A percentile compares a stretch with the other conserved stretches of the same genome.
Conservation (phyloP, 2,113 vertebrate species). For the Cygnus atratus region DNA sequence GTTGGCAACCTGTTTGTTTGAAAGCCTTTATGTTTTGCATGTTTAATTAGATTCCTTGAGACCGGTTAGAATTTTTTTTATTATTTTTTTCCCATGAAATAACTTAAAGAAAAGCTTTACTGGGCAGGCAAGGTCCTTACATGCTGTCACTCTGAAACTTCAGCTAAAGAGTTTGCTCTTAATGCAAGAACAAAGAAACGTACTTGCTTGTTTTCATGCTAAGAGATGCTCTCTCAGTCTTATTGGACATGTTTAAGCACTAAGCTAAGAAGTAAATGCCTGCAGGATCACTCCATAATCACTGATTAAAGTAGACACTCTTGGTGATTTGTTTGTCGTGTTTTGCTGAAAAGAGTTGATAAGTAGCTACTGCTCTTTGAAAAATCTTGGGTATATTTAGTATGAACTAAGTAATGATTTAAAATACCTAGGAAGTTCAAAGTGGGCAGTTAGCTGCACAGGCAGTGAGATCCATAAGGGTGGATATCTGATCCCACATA, state of each 20-base stretch:
- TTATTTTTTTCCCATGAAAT: neutral
- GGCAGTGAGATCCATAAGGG: neutral
- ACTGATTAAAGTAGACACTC: neutral
- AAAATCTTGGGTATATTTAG: neutral
- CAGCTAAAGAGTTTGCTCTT: neutral
- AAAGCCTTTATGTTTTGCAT: neutral
- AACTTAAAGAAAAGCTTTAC: neutral
- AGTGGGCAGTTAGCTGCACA: neutral
- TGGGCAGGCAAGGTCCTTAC: neutral
- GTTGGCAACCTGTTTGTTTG: neutral
- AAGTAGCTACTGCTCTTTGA: neutral
- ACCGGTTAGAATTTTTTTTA: neutral
- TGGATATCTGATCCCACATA: neutral
- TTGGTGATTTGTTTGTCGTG: neutral
- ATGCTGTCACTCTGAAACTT: neutral
- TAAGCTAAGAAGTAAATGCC: neutral
- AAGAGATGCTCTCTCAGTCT: neutral
- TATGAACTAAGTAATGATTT: neutral
- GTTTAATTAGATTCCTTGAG: neutral
- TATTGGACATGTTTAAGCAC: neutral
- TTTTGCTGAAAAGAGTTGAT: neutral
- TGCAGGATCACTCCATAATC: slow-evolving; percentile 1
- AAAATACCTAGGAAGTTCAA: neutral
- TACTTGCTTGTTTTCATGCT: neutral
- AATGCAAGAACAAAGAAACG: neutral